These are phyloP conservation scores for Apantesis nais DNA, from an alignment of 2,888 invertebrate species.

Conservation along the genomic window DNA sequence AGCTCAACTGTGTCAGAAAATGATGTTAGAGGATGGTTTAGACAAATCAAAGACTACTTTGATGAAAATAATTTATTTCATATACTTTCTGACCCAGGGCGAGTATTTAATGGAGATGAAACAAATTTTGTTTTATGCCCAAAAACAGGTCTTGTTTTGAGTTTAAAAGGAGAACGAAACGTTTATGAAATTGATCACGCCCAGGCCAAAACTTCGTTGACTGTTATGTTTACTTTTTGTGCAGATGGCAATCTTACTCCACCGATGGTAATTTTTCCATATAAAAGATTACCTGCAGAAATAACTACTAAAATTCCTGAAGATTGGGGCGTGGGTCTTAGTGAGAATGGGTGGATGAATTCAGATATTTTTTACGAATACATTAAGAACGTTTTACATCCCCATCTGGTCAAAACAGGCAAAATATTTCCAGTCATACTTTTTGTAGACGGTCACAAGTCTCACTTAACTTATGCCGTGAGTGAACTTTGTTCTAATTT, in stretches of 20 bases:
- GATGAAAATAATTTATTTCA: not conserved
- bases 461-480: constrained; percentile 20
- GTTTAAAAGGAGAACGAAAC: not conserved
- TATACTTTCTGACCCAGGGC: not conserved
- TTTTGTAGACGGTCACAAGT: constrained; percentile 52
- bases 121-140: not conserved
- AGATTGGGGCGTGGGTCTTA: constrained; percentile 17
- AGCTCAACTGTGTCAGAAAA: not conserved
- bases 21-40: not conserved
- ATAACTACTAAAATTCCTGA: not conserved
- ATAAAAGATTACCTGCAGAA: not conserved
- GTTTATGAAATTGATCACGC: not conserved
- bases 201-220: not conserved
- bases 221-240: not conserved
- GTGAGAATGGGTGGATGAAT: constrained; percentile 66
- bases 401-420: constrained; percentile 43
- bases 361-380: constrained; percentile 63
- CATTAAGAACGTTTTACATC: constrained; percentile 54
- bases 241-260: not conserved
- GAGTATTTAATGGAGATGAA: constrained; percentile 6
- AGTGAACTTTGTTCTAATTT: constrained; percentile 28
- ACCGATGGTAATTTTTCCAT: not conserved
- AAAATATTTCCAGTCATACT: constrained; percentile 56
- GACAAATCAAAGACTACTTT: not conserved
- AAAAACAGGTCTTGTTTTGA: not conserved